Conservation (phyloP, 2,797 vertebrate species). For the Hyperoplus lanceolatus region DNA sequence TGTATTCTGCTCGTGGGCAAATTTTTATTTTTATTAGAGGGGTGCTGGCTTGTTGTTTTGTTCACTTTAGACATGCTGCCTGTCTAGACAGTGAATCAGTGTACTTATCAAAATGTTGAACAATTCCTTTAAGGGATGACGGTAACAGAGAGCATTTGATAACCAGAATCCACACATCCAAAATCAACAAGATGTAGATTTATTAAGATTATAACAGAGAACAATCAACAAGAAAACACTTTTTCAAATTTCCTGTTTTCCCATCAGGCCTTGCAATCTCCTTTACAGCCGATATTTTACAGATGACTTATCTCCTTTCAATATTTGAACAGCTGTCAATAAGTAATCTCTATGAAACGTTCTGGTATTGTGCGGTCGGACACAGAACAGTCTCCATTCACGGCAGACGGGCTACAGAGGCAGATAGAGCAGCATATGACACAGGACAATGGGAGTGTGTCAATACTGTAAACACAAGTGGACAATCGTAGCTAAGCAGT, state of each 20-base stretch:
- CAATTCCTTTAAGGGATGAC: not conserved
- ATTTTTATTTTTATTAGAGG: not conserved
- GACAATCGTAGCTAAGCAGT: constrained; percentile 70
- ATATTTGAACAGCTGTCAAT: constrained; percentile 78
- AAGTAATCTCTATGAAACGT: constrained; percentile 69
- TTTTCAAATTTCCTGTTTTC: constrained; percentile 1
- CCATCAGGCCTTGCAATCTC: not conserved
- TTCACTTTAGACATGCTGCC: no score
- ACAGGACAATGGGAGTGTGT: constrained; percentile 71
- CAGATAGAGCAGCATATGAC: constrained; percentile 65
- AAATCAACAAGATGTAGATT: not conserved
- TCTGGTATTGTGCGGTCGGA: constrained; percentile 62
- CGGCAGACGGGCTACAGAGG: constrained; percentile 29
- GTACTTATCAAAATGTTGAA: not conserved
- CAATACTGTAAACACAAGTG: constrained; percentile 74
- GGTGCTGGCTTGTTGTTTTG: not conserved
- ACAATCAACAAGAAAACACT: not conserved
- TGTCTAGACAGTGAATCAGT: not conserved
- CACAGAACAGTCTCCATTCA: constrained; percentile 82
- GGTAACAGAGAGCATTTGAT: constrained; percentile 2
- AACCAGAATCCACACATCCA: constrained; percentile 8
- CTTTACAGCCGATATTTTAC: constrained; percentile 56
- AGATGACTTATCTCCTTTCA: constrained; percentile 62
- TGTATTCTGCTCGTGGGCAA: not conserved
- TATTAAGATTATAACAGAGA: not conserved